phyloP scores from a whole-genome alignment of 2,797 vertebrate genomes.

The Anguilla megastoma region DNA sequence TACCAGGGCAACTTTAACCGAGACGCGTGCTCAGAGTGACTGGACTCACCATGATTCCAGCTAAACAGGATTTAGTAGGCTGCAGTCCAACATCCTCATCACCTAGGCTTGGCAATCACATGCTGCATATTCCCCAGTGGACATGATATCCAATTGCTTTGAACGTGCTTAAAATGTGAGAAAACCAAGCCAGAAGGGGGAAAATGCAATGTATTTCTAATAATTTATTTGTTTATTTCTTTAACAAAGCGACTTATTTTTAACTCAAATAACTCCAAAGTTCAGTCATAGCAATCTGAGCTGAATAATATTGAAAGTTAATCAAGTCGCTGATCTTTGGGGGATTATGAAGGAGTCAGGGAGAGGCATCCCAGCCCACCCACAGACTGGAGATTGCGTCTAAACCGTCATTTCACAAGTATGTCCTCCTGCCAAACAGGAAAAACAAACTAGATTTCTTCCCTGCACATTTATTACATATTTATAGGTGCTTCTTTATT shows the following conservation, averaged over 20 bases:
- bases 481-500: slow-evolving; percentile 32
- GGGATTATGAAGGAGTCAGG: slow-evolving; percentile 42
- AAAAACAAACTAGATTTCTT: slow-evolving; percentile 44
- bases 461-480: slow-evolving; percentile 25
- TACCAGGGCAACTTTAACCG: slow-evolving; percentile 41
- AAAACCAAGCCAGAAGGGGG: neutral
- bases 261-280: slow-evolving; percentile 26
- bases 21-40: slow-evolving; percentile 55
- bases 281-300: neutral
- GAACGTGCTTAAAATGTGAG: slow-evolving; percentile 27
- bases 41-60: slow-evolving; percentile 17
- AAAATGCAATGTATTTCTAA: slow-evolving; percentile 1
- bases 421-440: slow-evolving; percentile 42
- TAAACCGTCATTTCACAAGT: slow-evolving; percentile 42
- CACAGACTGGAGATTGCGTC: slow-evolving; percentile 8
- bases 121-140: slow-evolving; percentile 18
- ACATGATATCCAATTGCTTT: slow-evolving; percentile 41
- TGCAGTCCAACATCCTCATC: slow-evolving; percentile 25
- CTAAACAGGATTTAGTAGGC: slow-evolving; percentile 33
- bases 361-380: slow-evolving; percentile 41
- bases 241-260: slow-evolving; percentile 14
- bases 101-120: slow-evolving; percentile 32
- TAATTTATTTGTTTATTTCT: neutral
- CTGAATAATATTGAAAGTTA: slow-evolving; percentile 37
- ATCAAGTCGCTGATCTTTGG: slow-evolving; percentile 41